phyloP scores from a whole-genome alignment of 2,888 invertebrate genomes.

The Papilio elwesi region DNA sequence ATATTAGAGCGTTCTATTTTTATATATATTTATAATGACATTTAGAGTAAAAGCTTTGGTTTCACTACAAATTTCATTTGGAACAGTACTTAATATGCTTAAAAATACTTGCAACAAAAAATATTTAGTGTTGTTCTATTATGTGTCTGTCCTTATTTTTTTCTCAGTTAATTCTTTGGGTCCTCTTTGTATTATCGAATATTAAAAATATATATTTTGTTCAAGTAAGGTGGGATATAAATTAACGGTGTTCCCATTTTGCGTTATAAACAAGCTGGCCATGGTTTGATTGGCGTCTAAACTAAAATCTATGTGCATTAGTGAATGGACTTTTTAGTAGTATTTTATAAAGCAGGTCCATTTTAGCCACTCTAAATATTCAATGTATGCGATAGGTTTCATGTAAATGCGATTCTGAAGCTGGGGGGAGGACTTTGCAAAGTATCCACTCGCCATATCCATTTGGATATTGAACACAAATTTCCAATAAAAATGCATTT shows the following conservation, averaged over 20 bases:
- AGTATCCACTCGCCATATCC: slow-evolving; percentile 46
- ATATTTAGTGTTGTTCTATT: no score
- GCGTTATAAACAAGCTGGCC: not conserved
- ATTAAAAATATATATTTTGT: not conserved
- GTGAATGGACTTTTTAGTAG: slow-evolving; percentile 11
- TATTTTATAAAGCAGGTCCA: not conserved
- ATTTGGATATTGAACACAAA: slow-evolving; percentile 71
- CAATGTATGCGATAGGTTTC: slow-evolving; percentile 37
- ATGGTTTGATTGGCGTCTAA: not conserved
- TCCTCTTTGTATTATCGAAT: no score
- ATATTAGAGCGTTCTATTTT: no score
- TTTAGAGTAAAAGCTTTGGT: no score
- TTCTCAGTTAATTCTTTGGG: no score
- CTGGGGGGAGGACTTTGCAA: slow-evolving; percentile 24
- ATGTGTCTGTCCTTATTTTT: no score
- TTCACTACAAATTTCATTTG: no score
- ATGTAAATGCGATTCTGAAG: slow-evolving; percentile 35
- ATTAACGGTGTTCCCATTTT: not conserved
- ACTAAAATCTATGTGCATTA: not conserved
- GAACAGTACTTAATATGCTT: no score
- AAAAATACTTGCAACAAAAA: no score
- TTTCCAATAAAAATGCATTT: slow-evolving; percentile 31
- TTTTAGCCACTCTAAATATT: slow-evolving; percentile 34
- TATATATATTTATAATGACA: no score
- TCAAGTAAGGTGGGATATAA: not conserved